These are phyloP conservation scores for Drosophila suzukii DNA, from an alignment of 1,140 invertebrate genomes.

Conservation along the genomic window DNA sequence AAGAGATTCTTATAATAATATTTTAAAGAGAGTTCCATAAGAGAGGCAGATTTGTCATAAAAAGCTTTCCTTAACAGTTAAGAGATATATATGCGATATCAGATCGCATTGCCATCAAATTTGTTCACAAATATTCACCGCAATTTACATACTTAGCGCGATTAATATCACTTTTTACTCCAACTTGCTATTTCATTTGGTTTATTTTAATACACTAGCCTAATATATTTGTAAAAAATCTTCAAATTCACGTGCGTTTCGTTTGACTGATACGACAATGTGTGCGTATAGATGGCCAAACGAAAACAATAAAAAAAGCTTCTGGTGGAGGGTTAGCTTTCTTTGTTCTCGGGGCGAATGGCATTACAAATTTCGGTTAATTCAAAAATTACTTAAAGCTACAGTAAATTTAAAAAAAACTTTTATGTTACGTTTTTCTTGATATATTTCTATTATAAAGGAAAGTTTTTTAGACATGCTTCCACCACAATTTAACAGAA, in stretches of 20 bases:
- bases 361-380: background rate
- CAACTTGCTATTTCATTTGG: background rate
- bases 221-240: background rate
- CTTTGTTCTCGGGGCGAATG: conserved; percentile 9
- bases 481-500: background rate
- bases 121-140: no score
- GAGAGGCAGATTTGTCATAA: background rate
- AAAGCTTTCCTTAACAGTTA: background rate
- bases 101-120: background rate
- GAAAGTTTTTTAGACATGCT: background rate
- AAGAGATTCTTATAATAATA: background rate
- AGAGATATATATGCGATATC: background rate
- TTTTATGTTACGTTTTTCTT: background rate
- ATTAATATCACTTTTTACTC: background rate
- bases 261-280: background rate
- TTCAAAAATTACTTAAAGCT: background rate
- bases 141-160: no score
- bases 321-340: conserved; percentile 4
- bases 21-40: background rate
- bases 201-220: background rate
- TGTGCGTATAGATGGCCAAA: background rate
- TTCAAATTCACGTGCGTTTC: background rate
- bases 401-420: no score
- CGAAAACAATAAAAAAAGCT: conserved; percentile 12
- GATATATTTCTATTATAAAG: no score